Base-by-base conservation (phyloP, 2,888 invertebrate species). In the Pristionchus exspectatus region DNA sequence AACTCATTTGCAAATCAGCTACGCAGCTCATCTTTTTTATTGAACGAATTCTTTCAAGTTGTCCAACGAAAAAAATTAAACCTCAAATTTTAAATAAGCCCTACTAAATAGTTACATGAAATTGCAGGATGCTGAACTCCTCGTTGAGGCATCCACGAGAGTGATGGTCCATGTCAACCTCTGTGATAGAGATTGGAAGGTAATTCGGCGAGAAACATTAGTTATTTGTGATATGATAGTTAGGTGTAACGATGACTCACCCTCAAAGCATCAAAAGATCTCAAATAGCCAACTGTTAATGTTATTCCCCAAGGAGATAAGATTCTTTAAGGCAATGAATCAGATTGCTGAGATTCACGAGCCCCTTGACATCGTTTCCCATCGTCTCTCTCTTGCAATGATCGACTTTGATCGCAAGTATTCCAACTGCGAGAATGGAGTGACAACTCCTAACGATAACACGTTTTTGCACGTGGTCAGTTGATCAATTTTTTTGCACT, bases 261-360 rank as follows among this genome's bases (percentile, higher is more conserved):
- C n/a, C n/a, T n/a, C n/a, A n/a, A n/a, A n/a, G n/a, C n/a, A n/a
- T n/a, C n/a, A n/a, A n/a, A n/a, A n/a, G n/a, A n/a, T n/a, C n/a
- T n/a, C n/a, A 14, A 69, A 69, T 27, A 69, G 14, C 12, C 69
- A n/a, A 30, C 7, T 50, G 44, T 10, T 50, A 21, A 69, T 69
- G 69, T 0, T 10, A 7, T 69, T 24, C 63, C 18, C 0, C 63
- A n/a, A 12, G 9, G 21, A 63, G 3, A 7, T 66, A 14, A 30
- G 21, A 74, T 18, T 7, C 10, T 85, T 92, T 21, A 56, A 93
- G 92, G 90, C 89, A 18, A 92, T 92, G 24, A 93, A 92, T 63
- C 92, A 91, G 12, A 91, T 93, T 14, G 93, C 93, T 0, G 93
- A 93, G 88, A 93, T 93, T 74, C 92, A 93, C 74, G 92, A 91